These are phyloP conservation scores for Rhamnusium bicolor DNA, from an alignment of 2,888 invertebrate species.

Conservation along the genomic window DNA sequence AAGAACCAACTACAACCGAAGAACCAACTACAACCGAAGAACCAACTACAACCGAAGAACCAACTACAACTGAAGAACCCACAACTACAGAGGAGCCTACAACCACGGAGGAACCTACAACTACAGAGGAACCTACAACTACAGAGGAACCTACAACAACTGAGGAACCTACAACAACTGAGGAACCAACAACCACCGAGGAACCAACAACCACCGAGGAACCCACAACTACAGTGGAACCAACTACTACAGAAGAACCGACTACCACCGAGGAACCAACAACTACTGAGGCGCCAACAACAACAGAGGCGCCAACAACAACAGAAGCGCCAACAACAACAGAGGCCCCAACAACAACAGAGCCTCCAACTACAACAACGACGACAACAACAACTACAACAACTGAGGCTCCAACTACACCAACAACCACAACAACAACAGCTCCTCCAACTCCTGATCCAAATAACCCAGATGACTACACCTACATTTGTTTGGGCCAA, in stretches of 20 bases:
- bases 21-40: background rate
- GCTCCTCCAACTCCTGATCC: constrained; percentile 36
- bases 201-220: constrained; percentile 20
- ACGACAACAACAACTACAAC: constrained; percentile 15
- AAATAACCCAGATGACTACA: constrained; percentile 40
- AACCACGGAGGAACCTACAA: constrained; percentile 12
- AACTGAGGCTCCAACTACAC: background rate
- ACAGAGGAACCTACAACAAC: constrained; percentile 21
- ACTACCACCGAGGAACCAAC: constrained; percentile 17
- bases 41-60: background rate
- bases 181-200: constrained; percentile 22
- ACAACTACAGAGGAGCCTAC: constrained; percentile 1
- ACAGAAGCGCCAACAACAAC: constrained; percentile 3
- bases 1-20: background rate
- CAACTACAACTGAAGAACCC: background rate
- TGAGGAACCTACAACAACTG: constrained; percentile 18
- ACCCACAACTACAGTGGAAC: constrained; percentile 23
- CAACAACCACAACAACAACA: constrained; percentile 21
- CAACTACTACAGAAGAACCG: constrained; percentile 21
- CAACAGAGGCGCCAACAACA: constrained; percentile 12
- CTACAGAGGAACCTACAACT: constrained; percentile 7
- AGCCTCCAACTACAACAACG: constrained; percentile 21
- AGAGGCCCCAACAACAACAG: background rate
- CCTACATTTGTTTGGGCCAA: constrained; percentile 43
- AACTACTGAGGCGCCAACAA: constrained; percentile 10